Conservation (phyloP, 2,113 vertebrate species). For the Pachypanchax playfairii region DNA sequence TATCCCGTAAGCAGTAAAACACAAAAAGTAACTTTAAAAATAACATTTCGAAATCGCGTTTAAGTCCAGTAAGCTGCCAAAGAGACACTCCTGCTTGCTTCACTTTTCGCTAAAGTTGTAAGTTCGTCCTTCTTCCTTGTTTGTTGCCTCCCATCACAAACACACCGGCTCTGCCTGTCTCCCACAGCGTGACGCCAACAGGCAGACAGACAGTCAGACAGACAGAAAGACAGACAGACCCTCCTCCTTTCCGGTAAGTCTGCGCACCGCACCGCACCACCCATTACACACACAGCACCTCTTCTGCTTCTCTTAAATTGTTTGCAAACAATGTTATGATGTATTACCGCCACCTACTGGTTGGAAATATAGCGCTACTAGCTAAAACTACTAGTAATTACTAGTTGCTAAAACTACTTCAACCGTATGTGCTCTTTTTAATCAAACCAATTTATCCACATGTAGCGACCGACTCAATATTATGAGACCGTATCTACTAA, state of each 20-base stretch:
- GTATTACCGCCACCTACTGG: neutral
- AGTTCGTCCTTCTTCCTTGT: conserved; percentile 54
- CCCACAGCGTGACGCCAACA: conserved; percentile 29
- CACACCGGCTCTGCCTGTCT: conserved; percentile 44
- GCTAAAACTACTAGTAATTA: no score
- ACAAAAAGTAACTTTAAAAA: conserved; percentile 64
- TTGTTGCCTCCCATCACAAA: conserved; percentile 51
- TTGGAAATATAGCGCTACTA: neutral
- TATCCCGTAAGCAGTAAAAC: conserved; percentile 60
- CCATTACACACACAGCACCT: conserved; percentile 1
- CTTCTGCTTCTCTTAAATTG: neutral
- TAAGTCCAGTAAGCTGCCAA: conserved; percentile 8
- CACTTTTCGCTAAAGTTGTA: conserved; percentile 69
- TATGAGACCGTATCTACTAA: no score
- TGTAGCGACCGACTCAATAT: no score
- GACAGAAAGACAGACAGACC: conserved; percentile 3
- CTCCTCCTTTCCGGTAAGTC: conserved; percentile 58
- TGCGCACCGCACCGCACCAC: conserved; percentile 16
- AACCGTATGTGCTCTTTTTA: no score
- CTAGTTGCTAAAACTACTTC: no score
- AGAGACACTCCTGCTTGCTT: conserved; percentile 31
- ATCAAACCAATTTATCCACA: no score
- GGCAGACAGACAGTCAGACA: neutral
- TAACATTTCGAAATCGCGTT: conserved; percentile 69
- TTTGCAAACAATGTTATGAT: neutral